Percentiles rank a stretch among this genome's conserved stretches.
phyloP scores from a whole-genome alignment of 2,113 vertebrate species.

The Ciconia boyciana region DNA sequence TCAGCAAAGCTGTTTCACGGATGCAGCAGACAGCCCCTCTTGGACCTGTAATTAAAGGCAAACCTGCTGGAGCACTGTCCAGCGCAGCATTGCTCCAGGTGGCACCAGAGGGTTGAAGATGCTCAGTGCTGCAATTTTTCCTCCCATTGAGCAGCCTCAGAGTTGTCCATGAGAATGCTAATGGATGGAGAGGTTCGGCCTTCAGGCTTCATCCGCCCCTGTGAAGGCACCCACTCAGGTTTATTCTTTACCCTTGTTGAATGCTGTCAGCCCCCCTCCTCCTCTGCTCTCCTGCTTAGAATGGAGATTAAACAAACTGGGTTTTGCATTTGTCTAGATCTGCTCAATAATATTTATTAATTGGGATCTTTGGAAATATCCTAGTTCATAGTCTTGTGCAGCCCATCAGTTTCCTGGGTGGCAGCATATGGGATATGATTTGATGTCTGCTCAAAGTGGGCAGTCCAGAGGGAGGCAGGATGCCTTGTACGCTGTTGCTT shows the following conservation, averaged over 20 bases:
- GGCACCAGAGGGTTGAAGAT: constrained; percentile 10
- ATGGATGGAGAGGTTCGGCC: background rate
- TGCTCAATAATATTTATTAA: background rate
- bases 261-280: background rate
- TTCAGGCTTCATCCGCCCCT: background rate
- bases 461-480: background rate
- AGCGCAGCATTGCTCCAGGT: background rate
- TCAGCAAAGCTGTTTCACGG: background rate
- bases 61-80: background rate
- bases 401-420: background rate
- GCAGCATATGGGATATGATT: background rate
- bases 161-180: background rate
- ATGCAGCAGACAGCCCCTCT: background rate
- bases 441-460: background rate
- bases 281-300: background rate
- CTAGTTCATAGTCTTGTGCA: background rate
- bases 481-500: background rate
- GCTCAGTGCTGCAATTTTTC: background rate
- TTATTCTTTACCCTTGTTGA: background rate
- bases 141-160: background rate
- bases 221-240: background rate
- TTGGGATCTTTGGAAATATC: background rate
- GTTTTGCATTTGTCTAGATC: background rate
- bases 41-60: background rate
- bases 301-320: background rate